Evolutionary conservation across 2,113 vertebrate species (phyloP).

Genomic region (Antennarius striatus): DNA sequence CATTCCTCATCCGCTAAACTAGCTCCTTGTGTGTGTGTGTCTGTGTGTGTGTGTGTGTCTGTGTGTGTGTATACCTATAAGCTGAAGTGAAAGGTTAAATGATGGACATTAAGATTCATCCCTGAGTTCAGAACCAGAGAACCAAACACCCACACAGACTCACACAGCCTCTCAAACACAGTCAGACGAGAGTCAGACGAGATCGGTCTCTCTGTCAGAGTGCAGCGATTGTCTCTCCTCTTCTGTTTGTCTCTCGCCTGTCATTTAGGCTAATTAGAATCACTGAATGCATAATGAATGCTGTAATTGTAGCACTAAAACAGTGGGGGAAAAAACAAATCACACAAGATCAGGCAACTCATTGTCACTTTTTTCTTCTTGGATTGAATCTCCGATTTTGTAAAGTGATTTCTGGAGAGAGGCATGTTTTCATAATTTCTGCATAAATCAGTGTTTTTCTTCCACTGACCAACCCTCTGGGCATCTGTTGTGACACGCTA

Average conservation of each 20-base stretch:
- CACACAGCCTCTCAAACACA: slow-evolving; percentile 9
- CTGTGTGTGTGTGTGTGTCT: slow-evolving; percentile 17
- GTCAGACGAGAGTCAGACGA: slow-evolving; percentile 17
- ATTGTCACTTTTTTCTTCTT: slow-evolving; percentile 5
- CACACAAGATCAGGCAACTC: slow-evolving; percentile 16
- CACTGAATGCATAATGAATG: slow-evolving; percentile 61
- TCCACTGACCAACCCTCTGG: slow-evolving; percentile 20
- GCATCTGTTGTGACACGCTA: slow-evolving; percentile 50
- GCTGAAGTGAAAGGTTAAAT: slow-evolving; percentile 65
- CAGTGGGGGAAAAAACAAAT: slow-evolving; percentile 7
- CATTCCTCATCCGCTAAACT: slow-evolving; percentile 50
- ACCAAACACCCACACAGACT: slow-evolving; percentile 20
- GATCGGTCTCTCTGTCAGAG: slow-evolving; percentile 29
- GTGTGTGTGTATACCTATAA: slow-evolving; percentile 11
- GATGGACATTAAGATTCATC: slow-evolving; percentile 68
- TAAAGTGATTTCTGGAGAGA: slow-evolving; percentile 12
- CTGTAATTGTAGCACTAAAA: slow-evolving; percentile 43
- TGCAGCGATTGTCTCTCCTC: slow-evolving; percentile 53
- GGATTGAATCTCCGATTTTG: slow-evolving; percentile 23
- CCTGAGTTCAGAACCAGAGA: slow-evolving; percentile 44
- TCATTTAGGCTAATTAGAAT: slow-evolving; percentile 56
- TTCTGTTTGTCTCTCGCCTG: slow-evolving; percentile 46
- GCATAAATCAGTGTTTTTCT: slow-evolving; percentile 11
- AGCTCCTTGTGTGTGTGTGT: slow-evolving; percentile 30
- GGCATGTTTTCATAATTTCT: slow-evolving; percentile 6